phyloP scores from a whole-genome alignment of 2,888 invertebrate species.

The Acronicta alni region DNA sequence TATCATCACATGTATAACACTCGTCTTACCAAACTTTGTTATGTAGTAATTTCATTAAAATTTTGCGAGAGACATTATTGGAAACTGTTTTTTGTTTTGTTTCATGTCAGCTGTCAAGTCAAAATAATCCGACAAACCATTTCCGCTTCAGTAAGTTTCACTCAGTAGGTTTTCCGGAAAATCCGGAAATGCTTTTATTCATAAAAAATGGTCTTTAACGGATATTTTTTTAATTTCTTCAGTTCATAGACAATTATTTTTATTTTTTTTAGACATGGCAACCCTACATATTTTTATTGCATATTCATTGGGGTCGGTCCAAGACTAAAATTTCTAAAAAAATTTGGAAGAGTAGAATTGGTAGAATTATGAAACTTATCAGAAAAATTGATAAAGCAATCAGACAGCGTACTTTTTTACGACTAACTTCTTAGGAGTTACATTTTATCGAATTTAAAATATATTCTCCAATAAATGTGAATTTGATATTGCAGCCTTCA shows the following conservation, averaged over 20 bases:
- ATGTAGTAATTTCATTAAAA: conserved; percentile 81
- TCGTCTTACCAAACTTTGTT: conserved; percentile 72
- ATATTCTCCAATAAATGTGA: conserved; percentile 40
- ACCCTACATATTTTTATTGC: conserved; percentile 41
- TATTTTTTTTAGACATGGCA: conserved; percentile 17
- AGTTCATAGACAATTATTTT: background rate
- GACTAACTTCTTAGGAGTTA: conserved; percentile 40
- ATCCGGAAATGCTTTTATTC: conserved; percentile 46
- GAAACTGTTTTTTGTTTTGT: conserved; percentile 86
- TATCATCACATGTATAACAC: conserved; percentile 19
- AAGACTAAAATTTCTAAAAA: conserved; percentile 38
- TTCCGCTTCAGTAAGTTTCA: conserved; percentile 56
- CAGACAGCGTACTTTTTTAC: background rate
- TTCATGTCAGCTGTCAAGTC: conserved; percentile 73
- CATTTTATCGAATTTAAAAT: conserved; percentile 45
- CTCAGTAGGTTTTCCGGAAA: conserved; percentile 33
- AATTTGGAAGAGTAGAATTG: background rate
- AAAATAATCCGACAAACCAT: conserved; percentile 55
- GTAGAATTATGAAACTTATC: background rate
- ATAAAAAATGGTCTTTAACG: too few relatives aligned
- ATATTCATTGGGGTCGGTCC: conserved; percentile 36
- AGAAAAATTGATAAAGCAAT: background rate
- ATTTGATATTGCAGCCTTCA: conserved; percentile 25
- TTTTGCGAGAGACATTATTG: conserved; percentile 81
- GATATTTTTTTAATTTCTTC: conserved; percentile 2